phyloP scores from a whole-genome alignment of 2,113 vertebrate genomes.

The Grallaria varia region DNA sequence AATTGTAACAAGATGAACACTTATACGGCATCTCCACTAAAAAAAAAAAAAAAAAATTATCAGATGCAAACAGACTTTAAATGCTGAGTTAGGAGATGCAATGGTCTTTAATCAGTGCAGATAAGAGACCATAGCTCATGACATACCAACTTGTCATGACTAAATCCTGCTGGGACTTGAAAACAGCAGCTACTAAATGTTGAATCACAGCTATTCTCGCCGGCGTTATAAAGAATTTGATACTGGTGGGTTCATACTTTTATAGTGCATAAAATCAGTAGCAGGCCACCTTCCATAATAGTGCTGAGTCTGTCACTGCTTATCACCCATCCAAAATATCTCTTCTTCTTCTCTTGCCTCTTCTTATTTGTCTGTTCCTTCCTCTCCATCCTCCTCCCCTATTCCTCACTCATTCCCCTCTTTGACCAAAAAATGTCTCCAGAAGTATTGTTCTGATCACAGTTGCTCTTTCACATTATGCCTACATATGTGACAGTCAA shows the following conservation, averaged over 20 bases:
- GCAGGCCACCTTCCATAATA: background rate
- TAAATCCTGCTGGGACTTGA: background rate
- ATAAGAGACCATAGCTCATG: background rate
- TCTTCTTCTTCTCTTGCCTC: background rate
- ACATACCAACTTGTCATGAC: background rate
- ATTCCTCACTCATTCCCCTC: background rate
- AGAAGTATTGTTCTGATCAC: background rate
- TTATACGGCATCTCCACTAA: background rate
- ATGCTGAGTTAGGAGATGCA: background rate
- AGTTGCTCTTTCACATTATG: background rate
- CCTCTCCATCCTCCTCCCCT: background rate
- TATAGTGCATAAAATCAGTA: background rate
- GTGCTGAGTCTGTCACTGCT: background rate
- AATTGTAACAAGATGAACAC: background rate
- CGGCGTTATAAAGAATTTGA: background rate
- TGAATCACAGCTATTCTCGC: background rate
- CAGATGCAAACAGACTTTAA: background rate
- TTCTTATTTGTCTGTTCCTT: background rate
- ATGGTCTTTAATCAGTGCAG: background rate
- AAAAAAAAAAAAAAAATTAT: background rate
- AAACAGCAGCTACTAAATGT: background rate
- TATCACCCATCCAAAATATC: background rate
- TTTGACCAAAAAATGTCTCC: background rate
- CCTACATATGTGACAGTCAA: background rate
- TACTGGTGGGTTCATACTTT: background rate